Percentiles rank a stretch among this genome's conserved stretches.
phyloP scores from a whole-genome alignment of 2,888 invertebrate genomes.

The Mactromeris polynyma region DNA sequence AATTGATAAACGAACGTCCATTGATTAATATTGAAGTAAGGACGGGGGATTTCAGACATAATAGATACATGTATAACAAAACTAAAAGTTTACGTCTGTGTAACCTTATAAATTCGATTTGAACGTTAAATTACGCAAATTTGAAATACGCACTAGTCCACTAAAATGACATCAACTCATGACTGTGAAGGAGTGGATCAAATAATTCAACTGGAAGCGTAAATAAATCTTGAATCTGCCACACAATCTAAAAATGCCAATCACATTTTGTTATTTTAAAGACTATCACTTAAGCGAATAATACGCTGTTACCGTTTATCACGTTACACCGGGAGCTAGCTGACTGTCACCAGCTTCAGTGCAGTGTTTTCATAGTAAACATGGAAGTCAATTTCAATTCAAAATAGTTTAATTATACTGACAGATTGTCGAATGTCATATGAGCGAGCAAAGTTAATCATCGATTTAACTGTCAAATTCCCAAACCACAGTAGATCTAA shows the following conservation, averaged over 20 bases:
- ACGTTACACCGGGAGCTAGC: slow-evolving; percentile 35
- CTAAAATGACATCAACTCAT: background rate
- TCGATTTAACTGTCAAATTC: slow-evolving; percentile 7
- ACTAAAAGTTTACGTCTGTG: no score
- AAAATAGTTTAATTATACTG: slow-evolving; percentile 17
- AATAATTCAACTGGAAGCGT: background rate
- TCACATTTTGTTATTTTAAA: background rate
- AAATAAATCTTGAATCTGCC: slow-evolving; percentile 15
- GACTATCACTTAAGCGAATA: slow-evolving; percentile 13
- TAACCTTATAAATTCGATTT: no score
- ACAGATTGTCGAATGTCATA: slow-evolving; percentile 4
- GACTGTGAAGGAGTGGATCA: background rate
- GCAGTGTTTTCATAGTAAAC: slow-evolving; percentile 37
- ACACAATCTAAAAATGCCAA: background rate
- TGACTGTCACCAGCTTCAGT: slow-evolving; percentile 29
- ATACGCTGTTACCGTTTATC: slow-evolving; percentile 27
- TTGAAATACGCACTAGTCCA: background rate
- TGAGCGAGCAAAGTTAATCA: background rate
- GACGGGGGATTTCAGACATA: no score
- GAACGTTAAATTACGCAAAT: background rate
- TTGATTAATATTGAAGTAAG: no score
- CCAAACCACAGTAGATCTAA: background rate
- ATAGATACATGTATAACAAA: no score
- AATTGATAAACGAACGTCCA: no score
- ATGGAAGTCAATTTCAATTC: slow-evolving; percentile 26